A percentile compares a stretch with the other conserved stretches of the same genome.
phyloP scores from a whole-genome alignment of 1,140 invertebrate species.

The Harpegnathos saltator region DNA sequence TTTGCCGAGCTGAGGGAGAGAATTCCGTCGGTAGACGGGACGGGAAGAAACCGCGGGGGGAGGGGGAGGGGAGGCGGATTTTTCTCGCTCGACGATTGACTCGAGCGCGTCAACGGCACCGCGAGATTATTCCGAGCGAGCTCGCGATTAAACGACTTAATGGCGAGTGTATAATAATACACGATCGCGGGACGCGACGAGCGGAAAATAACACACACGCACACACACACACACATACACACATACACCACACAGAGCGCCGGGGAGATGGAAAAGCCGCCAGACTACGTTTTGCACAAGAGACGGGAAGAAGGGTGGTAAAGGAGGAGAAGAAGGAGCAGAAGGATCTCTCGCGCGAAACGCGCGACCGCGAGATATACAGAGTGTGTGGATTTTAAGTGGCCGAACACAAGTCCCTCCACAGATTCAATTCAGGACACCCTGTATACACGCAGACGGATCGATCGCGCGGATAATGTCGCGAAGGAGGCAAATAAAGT shows the following conservation, averaged over 20 bases:
- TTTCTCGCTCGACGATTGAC: not conserved
- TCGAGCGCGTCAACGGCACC: too few relatives aligned
- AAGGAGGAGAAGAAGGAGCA: too few relatives aligned
- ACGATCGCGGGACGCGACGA: not conserved
- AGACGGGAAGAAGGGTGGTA: not conserved
- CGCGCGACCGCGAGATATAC: not conserved
- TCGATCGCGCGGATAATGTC: slow-evolving; percentile 17
- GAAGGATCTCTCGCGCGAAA: too few relatives aligned
- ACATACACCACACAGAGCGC: too few relatives aligned
- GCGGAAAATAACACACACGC: not conserved
- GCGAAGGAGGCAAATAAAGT: slow-evolving; percentile 20
- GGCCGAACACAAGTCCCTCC: too few relatives aligned
- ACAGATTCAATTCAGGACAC: too few relatives aligned
- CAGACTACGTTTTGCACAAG: not conserved
- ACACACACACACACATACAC: too few relatives aligned
- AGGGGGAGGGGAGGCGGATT: not conserved
- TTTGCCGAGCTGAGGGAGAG: too few relatives aligned
- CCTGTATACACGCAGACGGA: not conserved
- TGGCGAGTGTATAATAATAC: not conserved
- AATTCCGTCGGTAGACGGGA: too few relatives aligned
- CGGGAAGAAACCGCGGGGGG: not conserved
- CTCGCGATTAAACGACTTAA: slow-evolving; percentile 21
- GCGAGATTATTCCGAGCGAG: slow-evolving; percentile 6
- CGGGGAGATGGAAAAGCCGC: not conserved
- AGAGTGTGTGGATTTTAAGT: too few relatives aligned